phyloP scores from a whole-genome alignment of 2,113 vertebrate species.

The Nannospalax galili region DNA sequence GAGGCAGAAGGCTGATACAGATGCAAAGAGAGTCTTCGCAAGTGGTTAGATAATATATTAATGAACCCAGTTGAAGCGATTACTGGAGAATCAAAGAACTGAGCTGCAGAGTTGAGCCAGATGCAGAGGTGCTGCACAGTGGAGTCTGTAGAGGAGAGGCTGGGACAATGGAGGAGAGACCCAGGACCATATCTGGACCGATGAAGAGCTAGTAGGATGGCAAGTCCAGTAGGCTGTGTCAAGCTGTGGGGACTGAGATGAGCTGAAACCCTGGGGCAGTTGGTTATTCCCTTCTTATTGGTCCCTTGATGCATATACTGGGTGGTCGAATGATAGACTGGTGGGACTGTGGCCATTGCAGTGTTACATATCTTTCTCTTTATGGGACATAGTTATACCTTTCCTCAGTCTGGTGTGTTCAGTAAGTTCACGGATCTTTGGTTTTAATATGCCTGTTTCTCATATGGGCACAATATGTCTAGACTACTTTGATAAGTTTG shows the following conservation, averaged over 20 bases:
- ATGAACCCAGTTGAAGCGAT: not conserved
- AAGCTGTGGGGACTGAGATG: not conserved
- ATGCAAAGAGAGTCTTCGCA: too few species aligned
- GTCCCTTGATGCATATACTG: not conserved
- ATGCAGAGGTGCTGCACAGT: not conserved
- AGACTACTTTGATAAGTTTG: not conserved
- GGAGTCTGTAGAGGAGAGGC: not conserved
- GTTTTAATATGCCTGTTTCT: not conserved
- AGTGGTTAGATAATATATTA: not conserved
- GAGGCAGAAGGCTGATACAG: not conserved
- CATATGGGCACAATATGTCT: not conserved
- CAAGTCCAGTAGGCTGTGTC: too few species aligned
- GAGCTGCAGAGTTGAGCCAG: not conserved
- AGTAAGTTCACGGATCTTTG: not conserved
- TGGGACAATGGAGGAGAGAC: not conserved
- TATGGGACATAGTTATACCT: not conserved
- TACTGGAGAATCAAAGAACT: not conserved
- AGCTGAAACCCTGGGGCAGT: not conserved
- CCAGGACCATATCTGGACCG: too few species aligned
- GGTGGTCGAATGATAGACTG: not conserved
- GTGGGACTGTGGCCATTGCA: not conserved
- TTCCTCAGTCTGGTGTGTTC: not conserved
- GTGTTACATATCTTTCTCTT: not conserved
- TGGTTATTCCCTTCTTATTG: not conserved
- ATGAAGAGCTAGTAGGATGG: too few species aligned